Conservation (phyloP, 2,113 vertebrate genomes). For the Solea senegalensis region DNA sequence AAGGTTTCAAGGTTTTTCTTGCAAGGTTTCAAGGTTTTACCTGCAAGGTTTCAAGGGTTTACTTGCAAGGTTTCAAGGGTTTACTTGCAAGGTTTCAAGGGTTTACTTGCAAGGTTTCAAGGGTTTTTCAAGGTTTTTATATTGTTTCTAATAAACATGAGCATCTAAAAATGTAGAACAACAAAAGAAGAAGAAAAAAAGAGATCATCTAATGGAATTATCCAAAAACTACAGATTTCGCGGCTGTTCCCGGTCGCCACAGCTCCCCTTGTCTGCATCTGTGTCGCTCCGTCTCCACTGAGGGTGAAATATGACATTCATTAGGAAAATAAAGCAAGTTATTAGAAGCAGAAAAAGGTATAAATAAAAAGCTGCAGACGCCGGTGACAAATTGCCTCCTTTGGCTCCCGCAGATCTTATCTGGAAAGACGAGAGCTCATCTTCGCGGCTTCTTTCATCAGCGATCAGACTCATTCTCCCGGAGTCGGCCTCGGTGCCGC, state of each 20-base stretch:
- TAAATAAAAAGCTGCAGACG: conserved; percentile 29
- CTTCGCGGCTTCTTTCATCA: conserved; percentile 44
- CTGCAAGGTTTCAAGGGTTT: too few species aligned
- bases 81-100: too few species aligned
- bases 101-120: too few species aligned
- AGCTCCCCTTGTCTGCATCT: too few species aligned
- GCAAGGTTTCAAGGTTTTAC: too few species aligned
- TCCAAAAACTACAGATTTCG: not conserved
- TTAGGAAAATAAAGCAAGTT: not conserved
- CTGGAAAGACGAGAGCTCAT: conserved; percentile 44
- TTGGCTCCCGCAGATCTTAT: conserved; percentile 41
- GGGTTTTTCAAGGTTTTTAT: too few species aligned
- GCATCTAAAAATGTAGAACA: too few species aligned
- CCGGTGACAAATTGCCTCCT: conserved; percentile 40
- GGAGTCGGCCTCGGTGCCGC: conserved; percentile 13
- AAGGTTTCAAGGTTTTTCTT: too few species aligned
- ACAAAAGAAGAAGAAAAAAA: not conserved
- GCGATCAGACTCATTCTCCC: conserved; percentile 43
- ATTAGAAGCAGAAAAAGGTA: conserved; percentile 4
- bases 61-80: too few species aligned
- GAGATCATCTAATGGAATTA: not conserved
- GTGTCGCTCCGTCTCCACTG: not conserved
- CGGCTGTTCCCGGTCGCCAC: not conserved
- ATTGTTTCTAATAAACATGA: too few species aligned
- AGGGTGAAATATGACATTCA: conserved; percentile 24